These are phyloP conservation scores for Ephestia elutella DNA, from an alignment of 1,140 invertebrate species.

Conservation along the genomic window DNA sequence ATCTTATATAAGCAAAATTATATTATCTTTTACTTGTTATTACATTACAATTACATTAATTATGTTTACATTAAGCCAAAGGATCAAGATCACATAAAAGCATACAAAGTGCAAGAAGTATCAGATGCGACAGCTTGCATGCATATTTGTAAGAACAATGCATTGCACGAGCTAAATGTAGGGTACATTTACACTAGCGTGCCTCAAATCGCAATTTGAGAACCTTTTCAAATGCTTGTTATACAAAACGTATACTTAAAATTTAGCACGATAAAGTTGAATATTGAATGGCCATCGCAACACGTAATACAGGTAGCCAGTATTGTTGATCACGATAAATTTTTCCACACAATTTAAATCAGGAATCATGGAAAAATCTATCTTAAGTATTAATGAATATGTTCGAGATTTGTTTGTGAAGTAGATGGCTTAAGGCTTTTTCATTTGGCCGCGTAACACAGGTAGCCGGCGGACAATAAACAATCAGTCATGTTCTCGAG, in stretches of 20 bases:
- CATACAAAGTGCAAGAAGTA: conserved; percentile 10
- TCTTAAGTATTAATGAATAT: not conserved
- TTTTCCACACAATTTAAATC: not conserved
- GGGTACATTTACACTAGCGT: conserved; percentile 13
- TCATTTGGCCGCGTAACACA: conserved; percentile 3
- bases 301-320: conserved; percentile 32
- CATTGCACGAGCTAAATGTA: conserved; percentile 20
- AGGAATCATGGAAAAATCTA: not conserved
- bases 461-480: conserved; percentile 61
- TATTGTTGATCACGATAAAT: conserved; percentile 9
- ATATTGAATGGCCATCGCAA: conserved; percentile 8
- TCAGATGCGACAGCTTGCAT: conserved; percentile 24
- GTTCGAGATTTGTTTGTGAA: not conserved
- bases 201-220: conserved; percentile 10
- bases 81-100: conserved; percentile 7
- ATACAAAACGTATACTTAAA: not conserved
- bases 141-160: conserved; percentile 32
- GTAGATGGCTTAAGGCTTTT: not conserved
- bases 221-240: conserved; percentile 6
- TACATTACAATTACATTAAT: too few relatives aligned
- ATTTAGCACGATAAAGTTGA: not conserved
- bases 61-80: not conserved
- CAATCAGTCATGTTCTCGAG: conserved; percentile 59
- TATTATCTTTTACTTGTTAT: too few relatives aligned
- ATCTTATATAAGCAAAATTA: too few relatives aligned